phyloP scores from a whole-genome alignment of 1,140 invertebrate species.

The Euschistus heros region DNA sequence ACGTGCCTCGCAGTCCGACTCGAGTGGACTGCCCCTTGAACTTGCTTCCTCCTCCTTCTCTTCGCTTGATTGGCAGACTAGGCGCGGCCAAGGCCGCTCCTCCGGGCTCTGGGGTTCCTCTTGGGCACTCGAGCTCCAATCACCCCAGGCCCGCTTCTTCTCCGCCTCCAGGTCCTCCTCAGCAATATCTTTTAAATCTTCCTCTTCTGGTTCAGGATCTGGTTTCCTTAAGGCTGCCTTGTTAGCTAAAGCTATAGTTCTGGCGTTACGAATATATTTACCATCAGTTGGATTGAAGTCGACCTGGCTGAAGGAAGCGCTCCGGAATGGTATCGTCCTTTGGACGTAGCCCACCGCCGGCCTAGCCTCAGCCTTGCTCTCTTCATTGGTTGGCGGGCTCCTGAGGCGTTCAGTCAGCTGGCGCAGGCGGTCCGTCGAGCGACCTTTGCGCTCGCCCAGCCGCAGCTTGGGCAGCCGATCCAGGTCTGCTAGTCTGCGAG shows the following conservation, averaged over 20 bases:
- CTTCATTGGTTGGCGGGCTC: conserved; percentile 34
- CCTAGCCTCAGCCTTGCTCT: conserved; percentile 43
- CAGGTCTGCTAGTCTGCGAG: conserved; percentile 35
- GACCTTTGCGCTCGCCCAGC: conserved; percentile 52
- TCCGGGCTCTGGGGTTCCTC: conserved; percentile 44
- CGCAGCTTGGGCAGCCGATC: conserved; percentile 64
- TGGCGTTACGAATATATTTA: conserved; percentile 33
- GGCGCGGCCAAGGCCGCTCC: conserved; percentile 35
- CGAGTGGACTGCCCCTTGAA: conserved; percentile 32
- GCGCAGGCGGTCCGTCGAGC: conserved; percentile 51
- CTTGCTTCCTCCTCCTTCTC: conserved; percentile 49
- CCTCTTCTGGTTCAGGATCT: not conserved
- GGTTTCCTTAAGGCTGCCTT: conserved; percentile 27
- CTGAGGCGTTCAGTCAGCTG: conserved; percentile 52
- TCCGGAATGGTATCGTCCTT: conserved; percentile 54
- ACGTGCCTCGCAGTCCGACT: conserved; percentile 42
- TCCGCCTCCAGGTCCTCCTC: conserved; percentile 10
- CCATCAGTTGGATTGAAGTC: conserved; percentile 45
- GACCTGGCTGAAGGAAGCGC: conserved; percentile 73
- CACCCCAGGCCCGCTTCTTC: not conserved
- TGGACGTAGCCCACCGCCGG: conserved; percentile 46
- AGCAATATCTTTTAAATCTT: conserved; percentile 12
- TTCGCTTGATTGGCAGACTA: conserved; percentile 58
- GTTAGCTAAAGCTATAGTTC: conserved; percentile 15
- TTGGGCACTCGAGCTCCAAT: conserved; percentile 24